Conservation (phyloP, 1,140 invertebrate species). For the Drosophila mauritiana region DNA sequence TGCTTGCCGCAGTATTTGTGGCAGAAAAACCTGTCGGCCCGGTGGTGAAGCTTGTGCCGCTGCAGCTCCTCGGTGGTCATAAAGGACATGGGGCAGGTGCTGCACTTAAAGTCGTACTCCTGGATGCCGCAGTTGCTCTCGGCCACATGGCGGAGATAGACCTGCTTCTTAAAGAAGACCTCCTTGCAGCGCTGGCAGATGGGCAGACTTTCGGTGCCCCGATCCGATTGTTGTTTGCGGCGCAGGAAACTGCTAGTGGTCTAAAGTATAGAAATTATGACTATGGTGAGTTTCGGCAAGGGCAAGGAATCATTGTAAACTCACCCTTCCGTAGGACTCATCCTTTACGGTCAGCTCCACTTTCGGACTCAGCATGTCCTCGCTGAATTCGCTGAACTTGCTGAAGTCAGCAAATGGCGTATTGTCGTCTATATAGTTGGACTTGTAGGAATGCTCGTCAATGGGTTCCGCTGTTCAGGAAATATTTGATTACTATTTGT, state of each 20-base stretch:
- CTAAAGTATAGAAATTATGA: constrained; percentile 9
- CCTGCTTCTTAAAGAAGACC: constrained; percentile 79
- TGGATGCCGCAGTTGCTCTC: constrained; percentile 73
- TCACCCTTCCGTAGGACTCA: constrained; percentile 61
- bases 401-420: constrained; percentile 72
- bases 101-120: constrained; percentile 81
- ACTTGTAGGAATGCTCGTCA: constrained; percentile 71
- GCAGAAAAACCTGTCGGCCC: constrained; percentile 73
- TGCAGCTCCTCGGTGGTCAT: constrained; percentile 70
- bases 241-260: constrained; percentile 68
- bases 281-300: neutral
- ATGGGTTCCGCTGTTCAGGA: constrained; percentile 59
- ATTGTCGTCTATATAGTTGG: constrained; percentile 72
- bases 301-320: neutral
- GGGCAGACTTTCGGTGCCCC: constrained; percentile 56
- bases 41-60: constrained; percentile 70
- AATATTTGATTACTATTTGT: neutral
- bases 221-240: constrained; percentile 72
- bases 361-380: constrained; percentile 72
- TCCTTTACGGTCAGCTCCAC: constrained; percentile 64
- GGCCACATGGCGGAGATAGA: constrained; percentile 71
- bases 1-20: constrained; percentile 82
- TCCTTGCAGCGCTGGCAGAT: constrained; percentile 82
- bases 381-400: constrained; percentile 60
- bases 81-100: constrained; percentile 80